These are phyloP conservation scores for Drosophila mauritiana DNA, from an alignment of 1,140 invertebrate species.

Conservation along the genomic window DNA sequence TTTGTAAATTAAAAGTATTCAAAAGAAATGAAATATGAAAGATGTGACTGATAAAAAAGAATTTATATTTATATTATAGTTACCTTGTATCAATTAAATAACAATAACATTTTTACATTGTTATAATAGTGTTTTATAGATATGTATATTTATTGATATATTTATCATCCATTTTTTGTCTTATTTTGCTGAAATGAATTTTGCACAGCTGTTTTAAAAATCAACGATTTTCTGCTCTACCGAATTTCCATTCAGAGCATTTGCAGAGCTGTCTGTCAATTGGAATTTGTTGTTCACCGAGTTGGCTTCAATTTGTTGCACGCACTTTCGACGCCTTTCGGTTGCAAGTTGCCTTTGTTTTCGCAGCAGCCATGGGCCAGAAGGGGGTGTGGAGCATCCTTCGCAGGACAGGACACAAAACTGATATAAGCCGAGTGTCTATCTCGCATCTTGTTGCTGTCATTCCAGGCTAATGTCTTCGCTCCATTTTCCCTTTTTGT, in stretches of 20 bases:
- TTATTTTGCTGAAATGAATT: background rate
- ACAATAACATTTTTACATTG: too few relatives aligned
- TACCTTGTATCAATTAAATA: too few relatives aligned
- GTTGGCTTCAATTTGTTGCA: conserved; percentile 55
- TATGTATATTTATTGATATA: too few relatives aligned
- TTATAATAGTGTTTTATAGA: too few relatives aligned
- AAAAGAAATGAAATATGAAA: too few relatives aligned
- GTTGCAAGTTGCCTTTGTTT: conserved; percentile 26
- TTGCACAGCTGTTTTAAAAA: conserved; percentile 13
- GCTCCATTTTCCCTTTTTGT: conserved; percentile 79
- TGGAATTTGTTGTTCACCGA: conserved; percentile 52
- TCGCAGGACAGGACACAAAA: conserved; percentile 12
- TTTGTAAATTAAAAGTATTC: too few relatives aligned
- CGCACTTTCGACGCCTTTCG: conserved; percentile 52
- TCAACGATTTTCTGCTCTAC: conserved; percentile 8
- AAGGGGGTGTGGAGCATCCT: background rate
- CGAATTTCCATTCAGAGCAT: conserved; percentile 28
- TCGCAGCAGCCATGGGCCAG: background rate
- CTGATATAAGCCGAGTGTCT: conserved; percentile 74
- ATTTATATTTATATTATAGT: too few relatives aligned
- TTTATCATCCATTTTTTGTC: background rate
- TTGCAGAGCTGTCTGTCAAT: conserved; percentile 52
- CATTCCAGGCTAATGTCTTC: conserved; percentile 80
- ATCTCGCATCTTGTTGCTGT: conserved; percentile 78
- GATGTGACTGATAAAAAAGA: too few relatives aligned